These are phyloP conservation scores for Tragelaphus imberbis DNA, from an alignment of 2,113 vertebrate species.

Conservation along the genomic window DNA sequence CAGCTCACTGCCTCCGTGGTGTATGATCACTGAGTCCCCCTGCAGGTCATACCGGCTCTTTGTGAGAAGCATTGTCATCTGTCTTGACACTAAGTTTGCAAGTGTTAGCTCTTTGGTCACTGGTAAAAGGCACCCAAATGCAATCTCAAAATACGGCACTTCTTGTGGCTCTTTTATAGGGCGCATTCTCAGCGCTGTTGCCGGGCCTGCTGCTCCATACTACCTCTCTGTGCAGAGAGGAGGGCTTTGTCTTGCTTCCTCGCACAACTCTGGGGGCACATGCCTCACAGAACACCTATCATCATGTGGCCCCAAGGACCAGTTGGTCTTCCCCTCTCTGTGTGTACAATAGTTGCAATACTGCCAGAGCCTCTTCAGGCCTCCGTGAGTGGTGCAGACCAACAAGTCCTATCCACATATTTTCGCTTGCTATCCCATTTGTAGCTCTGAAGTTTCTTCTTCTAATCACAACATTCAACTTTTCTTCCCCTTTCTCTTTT, in stretches of 20 bases:
- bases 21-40: slow-evolving; percentile 84
- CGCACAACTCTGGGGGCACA: slow-evolving; percentile 90
- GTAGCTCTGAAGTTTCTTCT: neutral
- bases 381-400: neutral
- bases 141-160: slow-evolving; percentile 83
- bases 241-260: slow-evolving; percentile 85
- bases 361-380: neutral
- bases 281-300: slow-evolving; percentile 86
- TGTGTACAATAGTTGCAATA: accelerated
- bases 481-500: neutral
- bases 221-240: slow-evolving; percentile 74
- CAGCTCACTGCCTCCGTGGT: slow-evolving; percentile 83
- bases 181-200: slow-evolving; percentile 88
- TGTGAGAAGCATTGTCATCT: slow-evolving; percentile 88
- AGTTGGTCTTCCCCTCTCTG: neutral
- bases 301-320: accelerated
- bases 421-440: neutral
- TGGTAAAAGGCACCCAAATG: slow-evolving; percentile 84
- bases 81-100: slow-evolving; percentile 86
- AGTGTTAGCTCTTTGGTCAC: slow-evolving; percentile 85
- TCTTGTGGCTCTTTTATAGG: slow-evolving; percentile 86
- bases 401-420: accelerated
- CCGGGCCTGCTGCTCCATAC: slow-evolving; percentile 84
- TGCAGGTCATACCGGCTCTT: slow-evolving; percentile 86
- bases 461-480: neutral